Percentiles rank a stretch among this genome's conserved stretches.
Evolutionary conservation across 2,797 vertebrate species (phyloP).

Genomic region (Trichosurus vulpecula): DNA sequence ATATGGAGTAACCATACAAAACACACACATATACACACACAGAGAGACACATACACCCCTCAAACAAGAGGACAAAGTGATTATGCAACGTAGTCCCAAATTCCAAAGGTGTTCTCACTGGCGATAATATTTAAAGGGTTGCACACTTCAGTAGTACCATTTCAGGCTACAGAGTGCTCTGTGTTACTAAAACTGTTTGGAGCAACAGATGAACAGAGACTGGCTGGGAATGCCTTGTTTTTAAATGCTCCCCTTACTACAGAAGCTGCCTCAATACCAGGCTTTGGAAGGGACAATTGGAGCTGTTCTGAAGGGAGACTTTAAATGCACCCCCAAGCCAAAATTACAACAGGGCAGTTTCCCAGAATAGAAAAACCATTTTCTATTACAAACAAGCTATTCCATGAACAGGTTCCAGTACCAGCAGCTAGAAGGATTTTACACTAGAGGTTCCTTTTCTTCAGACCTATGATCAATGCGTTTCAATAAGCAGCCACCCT

Average conservation of each 20-base stretch:
- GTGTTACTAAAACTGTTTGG: constrained; percentile 37
- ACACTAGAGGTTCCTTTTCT: constrained; percentile 16
- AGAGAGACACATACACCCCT: background rate
- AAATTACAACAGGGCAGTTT: constrained; percentile 41
- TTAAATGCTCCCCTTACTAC: constrained; percentile 48
- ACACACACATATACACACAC: background rate
- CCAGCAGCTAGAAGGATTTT: background rate
- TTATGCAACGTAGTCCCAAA: background rate
- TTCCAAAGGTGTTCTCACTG: constrained; percentile 29
- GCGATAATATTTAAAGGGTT: constrained; percentile 54
- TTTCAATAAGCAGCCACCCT: constrained; percentile 21
- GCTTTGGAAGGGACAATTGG: background rate
- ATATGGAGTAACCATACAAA: background rate
- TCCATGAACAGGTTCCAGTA: constrained; percentile 4
- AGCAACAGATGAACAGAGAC: constrained; percentile 38
- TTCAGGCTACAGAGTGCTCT: constrained; percentile 45
- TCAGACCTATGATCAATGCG: background rate
- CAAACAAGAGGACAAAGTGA: constrained; percentile 1
- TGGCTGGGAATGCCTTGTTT: constrained; percentile 36
- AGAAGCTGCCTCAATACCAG: constrained; percentile 51
- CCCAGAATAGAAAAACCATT: constrained; percentile 15
- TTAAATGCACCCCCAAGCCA: constrained; percentile 37
- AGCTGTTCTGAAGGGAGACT: constrained; percentile 44
- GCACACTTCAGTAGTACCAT: constrained; percentile 19
- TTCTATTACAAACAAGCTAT: constrained; percentile 37